Conservation (phyloP, 2,797 vertebrate species). For the Typhlichthys eigenmanni region DNA sequence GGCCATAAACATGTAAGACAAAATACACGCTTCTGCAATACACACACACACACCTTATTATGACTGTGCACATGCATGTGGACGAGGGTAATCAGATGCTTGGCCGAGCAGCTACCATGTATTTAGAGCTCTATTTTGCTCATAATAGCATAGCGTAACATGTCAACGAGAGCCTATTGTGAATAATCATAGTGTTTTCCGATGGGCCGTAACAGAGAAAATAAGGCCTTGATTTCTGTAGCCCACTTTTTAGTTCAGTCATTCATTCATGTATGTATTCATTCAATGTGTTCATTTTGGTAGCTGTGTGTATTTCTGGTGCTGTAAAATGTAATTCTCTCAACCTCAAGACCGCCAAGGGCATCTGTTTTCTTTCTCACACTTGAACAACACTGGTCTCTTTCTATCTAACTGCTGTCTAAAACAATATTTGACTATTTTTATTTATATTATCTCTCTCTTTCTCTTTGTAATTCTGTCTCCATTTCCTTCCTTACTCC, state of each 20-base stretch:
- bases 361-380: not conserved
- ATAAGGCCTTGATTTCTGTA: not conserved
- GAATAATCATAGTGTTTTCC: constrained; percentile 23
- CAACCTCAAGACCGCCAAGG: not conserved
- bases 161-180: constrained; percentile 23
- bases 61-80: not conserved
- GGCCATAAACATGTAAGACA: too few relatives aligned
- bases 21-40: not conserved
- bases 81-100: not conserved
- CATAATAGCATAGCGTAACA: constrained; percentile 14
- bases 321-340: not conserved
- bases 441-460: not conserved
- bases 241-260: not conserved
- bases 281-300: too few relatives aligned
- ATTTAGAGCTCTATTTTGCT: constrained; percentile 8
- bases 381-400: not conserved
- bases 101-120: not conserved
- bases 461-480: not conserved
- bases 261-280: too few relatives aligned
- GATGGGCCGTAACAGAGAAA: not conserved
- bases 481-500: not conserved
- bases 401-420: not conserved
- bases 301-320: not conserved
- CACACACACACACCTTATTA: too few relatives aligned
- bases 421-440: not conserved